Conservation (phyloP, 2,797 vertebrate genomes). For the Oophaga sylvatica region DNA sequence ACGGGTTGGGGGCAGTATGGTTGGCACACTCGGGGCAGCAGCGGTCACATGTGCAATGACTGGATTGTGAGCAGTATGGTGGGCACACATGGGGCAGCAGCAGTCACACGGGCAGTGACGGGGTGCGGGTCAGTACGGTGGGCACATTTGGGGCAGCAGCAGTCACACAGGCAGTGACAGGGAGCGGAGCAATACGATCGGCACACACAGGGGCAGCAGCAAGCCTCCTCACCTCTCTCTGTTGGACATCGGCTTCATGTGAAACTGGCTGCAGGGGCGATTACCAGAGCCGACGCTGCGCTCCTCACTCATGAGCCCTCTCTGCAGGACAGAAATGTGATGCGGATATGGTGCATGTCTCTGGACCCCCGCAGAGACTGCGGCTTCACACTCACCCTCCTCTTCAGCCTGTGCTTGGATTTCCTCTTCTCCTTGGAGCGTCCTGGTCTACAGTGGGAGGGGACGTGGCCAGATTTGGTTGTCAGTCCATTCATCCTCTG, state of each 20-base stretch:
- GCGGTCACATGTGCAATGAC: too few species aligned
- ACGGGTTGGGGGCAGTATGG: not conserved
- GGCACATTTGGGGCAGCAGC: too few species aligned
- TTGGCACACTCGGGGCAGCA: not conserved
- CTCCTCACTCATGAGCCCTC: constrained; percentile 82
- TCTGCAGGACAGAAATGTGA: constrained; percentile 65
- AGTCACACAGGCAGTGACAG: too few species aligned
- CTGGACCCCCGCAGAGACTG: not conserved
- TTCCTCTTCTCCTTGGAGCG: constrained; percentile 96
- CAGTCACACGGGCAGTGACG: too few species aligned
- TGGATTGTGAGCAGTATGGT: too few species aligned
- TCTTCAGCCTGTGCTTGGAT: constrained; percentile 97
- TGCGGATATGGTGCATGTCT: not conserved
- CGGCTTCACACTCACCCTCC: constrained; percentile 79
- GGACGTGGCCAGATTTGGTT: constrained; percentile 76
- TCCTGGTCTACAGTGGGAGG: constrained; percentile 82
- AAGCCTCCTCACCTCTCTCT: constrained; percentile 83
- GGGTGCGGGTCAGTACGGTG: too few species aligned
- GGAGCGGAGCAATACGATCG: not conserved
- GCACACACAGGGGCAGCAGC: not conserved
- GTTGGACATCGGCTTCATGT: constrained; percentile 99
- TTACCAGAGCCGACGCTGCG: constrained; percentile 77
- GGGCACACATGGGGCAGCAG: too few species aligned
- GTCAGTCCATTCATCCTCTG: constrained; percentile 88
- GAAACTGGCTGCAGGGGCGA: constrained; percentile 88